Percentiles rank a stretch among this genome's conserved stretches.
These are phyloP conservation scores for Dryobotodes eremita DNA, from an alignment of 2,888 invertebrate genomes.

Conservation along the genomic window DNA sequence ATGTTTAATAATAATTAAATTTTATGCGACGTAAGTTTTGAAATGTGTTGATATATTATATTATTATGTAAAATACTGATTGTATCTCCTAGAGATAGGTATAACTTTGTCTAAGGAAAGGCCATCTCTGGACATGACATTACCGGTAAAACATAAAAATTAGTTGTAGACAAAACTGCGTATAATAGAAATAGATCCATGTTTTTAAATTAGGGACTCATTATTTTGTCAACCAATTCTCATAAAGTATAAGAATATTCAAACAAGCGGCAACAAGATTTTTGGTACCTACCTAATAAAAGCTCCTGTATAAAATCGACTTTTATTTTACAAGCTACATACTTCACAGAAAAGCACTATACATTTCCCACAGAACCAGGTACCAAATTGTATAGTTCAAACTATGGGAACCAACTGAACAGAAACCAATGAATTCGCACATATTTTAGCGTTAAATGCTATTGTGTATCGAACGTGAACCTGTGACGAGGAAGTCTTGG, in stretches of 20 bases:
- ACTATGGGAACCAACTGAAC: slow-evolving; percentile 32
- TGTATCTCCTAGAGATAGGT: not conserved
- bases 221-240: not conserved
- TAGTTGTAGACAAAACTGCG: not conserved
- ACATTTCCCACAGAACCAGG: not conserved
- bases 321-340: not conserved
- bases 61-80: slow-evolving; percentile 25
- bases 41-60: slow-evolving; percentile 8
- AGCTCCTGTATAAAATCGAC: not conserved
- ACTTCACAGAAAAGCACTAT: not conserved
- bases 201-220: not conserved
- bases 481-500: slow-evolving; percentile 39
- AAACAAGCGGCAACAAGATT: not conserved
- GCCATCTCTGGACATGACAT: not conserved
- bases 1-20: slow-evolving; percentile 37
- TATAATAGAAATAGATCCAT: not conserved
- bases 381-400: slow-evolving; percentile 30
- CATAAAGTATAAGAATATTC: no score
- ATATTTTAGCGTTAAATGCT: slow-evolving; percentile 50
- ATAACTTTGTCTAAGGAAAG: slow-evolving; percentile 5
- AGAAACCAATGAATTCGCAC: slow-evolving; percentile 47
- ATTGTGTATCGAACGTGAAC: slow-evolving; percentile 48
- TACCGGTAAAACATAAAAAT: not conserved
- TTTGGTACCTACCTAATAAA: no score
- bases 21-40: slow-evolving; percentile 34